Percentiles rank a stretch among this genome's conserved stretches.
These are phyloP conservation scores for Spisula solida DNA, from an alignment of 2,888 invertebrate species.

Conservation along the genomic window DNA sequence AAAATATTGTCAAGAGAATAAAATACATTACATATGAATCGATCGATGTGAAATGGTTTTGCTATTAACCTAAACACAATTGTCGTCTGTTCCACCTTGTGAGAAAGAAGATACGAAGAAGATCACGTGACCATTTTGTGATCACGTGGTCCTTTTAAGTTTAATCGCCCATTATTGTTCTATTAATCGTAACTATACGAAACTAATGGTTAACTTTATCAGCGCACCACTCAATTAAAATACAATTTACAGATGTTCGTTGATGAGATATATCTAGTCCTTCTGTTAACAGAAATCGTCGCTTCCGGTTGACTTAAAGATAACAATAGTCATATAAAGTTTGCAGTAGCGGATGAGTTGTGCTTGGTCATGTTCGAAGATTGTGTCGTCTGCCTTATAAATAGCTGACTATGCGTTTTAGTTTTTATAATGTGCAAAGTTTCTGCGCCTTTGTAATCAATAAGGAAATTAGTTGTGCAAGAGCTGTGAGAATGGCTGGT, in stretches of 20 bases:
- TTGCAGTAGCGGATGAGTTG: not conserved
- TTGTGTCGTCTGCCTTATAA: not conserved
- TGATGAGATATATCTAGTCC: slow-evolving; percentile 35
- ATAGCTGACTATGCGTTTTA: not conserved
- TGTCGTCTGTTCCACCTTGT: slow-evolving; percentile 30
- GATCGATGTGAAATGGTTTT: slow-evolving; percentile 29
- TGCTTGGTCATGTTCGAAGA: not conserved
- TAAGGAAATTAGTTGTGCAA: not conserved
- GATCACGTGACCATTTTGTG: not conserved
- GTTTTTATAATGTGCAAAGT: not conserved
- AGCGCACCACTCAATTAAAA: slow-evolving; percentile 37
- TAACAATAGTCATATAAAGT: slow-evolving; percentile 29
- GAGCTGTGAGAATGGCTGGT: no score
- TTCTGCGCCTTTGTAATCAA: not conserved
- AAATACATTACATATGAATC: not conserved
- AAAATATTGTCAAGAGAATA: not conserved
- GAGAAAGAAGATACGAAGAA: not conserved
- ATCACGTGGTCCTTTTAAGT: not conserved
- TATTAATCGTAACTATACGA: not conserved
- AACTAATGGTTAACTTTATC: slow-evolving; percentile 18
- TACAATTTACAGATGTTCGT: slow-evolving; percentile 39
- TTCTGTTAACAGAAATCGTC: not conserved
- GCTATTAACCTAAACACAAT: slow-evolving; percentile 11
- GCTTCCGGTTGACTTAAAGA: slow-evolving; percentile 23
- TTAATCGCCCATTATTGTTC: slow-evolving; percentile 28